These are phyloP conservation scores for Leucopternis melanops DNA, from an alignment of 2,113 vertebrate genomes.

Conservation along the genomic window DNA sequence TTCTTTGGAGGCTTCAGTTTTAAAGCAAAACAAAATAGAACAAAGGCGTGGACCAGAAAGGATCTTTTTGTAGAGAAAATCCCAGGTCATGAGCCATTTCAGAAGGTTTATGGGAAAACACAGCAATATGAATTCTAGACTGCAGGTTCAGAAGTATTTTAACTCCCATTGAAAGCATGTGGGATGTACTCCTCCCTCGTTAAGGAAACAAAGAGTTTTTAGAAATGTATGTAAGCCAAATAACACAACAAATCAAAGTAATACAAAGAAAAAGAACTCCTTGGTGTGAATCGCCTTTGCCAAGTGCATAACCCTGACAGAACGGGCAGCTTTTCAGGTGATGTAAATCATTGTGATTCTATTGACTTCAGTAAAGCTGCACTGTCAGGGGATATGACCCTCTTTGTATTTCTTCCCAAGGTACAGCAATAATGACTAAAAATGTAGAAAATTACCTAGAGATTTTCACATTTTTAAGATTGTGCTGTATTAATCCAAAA, in stretches of 20 bases:
- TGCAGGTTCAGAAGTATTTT: background rate
- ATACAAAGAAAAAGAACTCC: background rate
- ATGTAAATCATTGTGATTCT: background rate
- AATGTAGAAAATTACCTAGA: background rate
- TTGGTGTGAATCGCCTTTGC: background rate
- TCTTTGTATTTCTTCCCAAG: background rate
- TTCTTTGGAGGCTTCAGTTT: background rate
- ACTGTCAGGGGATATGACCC: background rate
- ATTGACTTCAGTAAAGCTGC: background rate
- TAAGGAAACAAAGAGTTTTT: background rate
- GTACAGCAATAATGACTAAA: background rate
- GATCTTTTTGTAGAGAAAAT: background rate
- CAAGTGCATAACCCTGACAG: background rate
- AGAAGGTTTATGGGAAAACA: background rate
- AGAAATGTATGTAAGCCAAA: background rate
- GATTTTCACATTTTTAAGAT: background rate
- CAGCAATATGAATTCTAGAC: background rate
- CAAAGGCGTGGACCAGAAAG: background rate
- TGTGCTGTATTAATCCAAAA: background rate
- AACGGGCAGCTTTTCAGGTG: background rate
- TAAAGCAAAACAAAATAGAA: background rate
- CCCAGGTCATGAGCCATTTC: background rate
- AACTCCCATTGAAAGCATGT: background rate
- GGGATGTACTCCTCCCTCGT: background rate
- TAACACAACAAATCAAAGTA: background rate